A percentile compares a stretch with the other conserved stretches of the same genome.
phyloP scores from a whole-genome alignment of 2,113 vertebrate genomes.

The Dasypus novemcinctus region DNA sequence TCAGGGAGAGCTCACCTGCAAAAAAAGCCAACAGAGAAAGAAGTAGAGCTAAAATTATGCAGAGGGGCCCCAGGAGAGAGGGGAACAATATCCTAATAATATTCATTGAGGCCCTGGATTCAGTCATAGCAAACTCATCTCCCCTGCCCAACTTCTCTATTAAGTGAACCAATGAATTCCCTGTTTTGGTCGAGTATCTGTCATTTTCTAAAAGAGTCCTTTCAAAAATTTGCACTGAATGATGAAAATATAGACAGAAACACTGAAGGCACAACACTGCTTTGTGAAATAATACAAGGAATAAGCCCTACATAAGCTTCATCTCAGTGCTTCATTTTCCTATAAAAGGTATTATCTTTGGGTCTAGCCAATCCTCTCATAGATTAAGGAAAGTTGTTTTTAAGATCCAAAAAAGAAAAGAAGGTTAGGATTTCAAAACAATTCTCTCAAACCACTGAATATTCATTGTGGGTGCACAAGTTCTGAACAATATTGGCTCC shows the following conservation, averaged over 20 bases:
- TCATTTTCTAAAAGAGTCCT: conserved; percentile 21
- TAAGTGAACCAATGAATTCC: conserved; percentile 9
- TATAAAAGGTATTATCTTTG: not conserved
- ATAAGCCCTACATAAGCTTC: not conserved
- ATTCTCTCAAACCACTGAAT: not conserved
- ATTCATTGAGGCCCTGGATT: not conserved
- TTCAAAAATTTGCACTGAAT: not conserved
- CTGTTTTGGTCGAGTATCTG: not conserved
- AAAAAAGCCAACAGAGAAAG: conserved; percentile 15
- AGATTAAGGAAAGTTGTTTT: not conserved
- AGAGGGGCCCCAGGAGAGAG: not conserved
- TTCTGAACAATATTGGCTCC: not conserved
- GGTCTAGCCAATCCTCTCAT: not conserved
- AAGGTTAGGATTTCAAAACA: not conserved
- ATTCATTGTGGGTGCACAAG: not conserved
- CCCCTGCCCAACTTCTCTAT: not conserved
- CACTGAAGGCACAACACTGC: not conserved
- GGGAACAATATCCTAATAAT: not conserved
- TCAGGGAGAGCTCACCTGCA: not conserved
- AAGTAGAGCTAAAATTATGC: not conserved
- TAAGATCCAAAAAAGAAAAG: not conserved
- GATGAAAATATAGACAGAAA: not conserved
- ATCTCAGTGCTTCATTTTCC: not conserved
- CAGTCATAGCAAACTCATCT: not conserved
- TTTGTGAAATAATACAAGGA: not conserved